These are phyloP conservation scores for Coenonympha arcania DNA, from an alignment of 2,888 invertebrate species.

Conservation along the genomic window DNA sequence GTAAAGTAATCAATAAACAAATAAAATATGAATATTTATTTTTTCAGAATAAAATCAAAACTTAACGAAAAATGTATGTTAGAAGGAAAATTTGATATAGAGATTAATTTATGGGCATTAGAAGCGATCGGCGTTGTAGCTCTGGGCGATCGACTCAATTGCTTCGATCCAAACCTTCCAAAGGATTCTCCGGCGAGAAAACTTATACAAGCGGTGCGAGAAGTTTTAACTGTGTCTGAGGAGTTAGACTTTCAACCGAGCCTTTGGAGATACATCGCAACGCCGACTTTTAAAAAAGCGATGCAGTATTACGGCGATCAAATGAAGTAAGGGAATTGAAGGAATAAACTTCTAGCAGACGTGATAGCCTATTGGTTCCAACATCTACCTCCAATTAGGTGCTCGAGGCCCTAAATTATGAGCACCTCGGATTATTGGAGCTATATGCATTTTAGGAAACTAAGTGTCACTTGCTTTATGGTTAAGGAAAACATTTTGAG, in stretches of 20 bases:
- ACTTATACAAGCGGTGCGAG: slow-evolving; percentile 48
- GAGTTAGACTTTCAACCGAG: slow-evolving; percentile 48
- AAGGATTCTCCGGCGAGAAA: slow-evolving; percentile 46
- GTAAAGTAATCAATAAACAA: too few species aligned
- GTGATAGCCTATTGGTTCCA: too few species aligned
- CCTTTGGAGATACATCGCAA: slow-evolving; percentile 44
- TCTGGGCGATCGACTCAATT: slow-evolving; percentile 53
- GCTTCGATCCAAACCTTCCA: slow-evolving; percentile 45
- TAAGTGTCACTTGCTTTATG: too few species aligned
- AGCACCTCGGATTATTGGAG: too few species aligned
- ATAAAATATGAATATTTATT: not conserved
- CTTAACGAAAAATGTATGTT: slow-evolving; percentile 70
- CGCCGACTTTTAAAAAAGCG: slow-evolving; percentile 41
- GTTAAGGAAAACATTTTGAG: too few species aligned
- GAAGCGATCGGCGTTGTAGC: slow-evolving; percentile 69
- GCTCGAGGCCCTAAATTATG: too few species aligned
- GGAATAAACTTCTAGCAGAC: too few species aligned
- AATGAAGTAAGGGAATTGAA: slow-evolving; percentile 40
- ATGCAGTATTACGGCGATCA: slow-evolving; percentile 42
- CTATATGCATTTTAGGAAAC: too few species aligned
- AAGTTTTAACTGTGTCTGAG: slow-evolving; percentile 39
- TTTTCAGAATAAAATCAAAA: slow-evolving; percentile 66
- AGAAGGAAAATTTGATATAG: slow-evolving; percentile 67
- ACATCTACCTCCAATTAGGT: too few species aligned
- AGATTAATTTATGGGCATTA: slow-evolving; percentile 77